A percentile compares a stretch with the other conserved stretches of the same genome.
Conservation (phyloP, 1,140 invertebrate species). For the Oncopodura yosiiana region DNA sequence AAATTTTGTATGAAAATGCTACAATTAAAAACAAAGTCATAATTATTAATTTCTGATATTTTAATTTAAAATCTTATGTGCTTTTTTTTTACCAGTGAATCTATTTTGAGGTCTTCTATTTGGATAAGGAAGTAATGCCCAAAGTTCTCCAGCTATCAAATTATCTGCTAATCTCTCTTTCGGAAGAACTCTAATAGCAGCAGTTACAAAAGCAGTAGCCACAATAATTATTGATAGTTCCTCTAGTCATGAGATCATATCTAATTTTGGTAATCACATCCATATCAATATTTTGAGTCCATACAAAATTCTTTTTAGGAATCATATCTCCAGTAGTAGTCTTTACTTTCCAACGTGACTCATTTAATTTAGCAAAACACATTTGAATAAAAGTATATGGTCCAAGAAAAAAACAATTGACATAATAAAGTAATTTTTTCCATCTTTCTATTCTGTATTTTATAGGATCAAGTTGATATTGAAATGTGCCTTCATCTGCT, state of each 20-base stretch:
- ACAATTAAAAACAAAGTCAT: too few species aligned
- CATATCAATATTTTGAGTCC: not conserved
- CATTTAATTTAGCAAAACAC: not conserved
- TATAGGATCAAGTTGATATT: not conserved
- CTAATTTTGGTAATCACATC: conserved; percentile 7
- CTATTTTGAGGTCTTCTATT: conserved; percentile 13
- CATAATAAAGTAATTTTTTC: conserved; percentile 9
- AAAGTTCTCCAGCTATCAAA: not conserved
- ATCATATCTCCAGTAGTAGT: not conserved
- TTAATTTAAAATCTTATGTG: too few species aligned
- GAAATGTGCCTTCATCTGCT: not conserved
- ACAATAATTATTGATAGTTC: conserved; percentile 4
- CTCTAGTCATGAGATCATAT: not conserved
- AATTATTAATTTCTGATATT: too few species aligned
- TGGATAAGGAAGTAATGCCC: conserved; percentile 9
- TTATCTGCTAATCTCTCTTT: not conserved
- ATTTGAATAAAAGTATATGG: not conserved
- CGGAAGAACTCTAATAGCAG: conserved; percentile 5
- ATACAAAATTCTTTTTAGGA: conserved; percentile 2
- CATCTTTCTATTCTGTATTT: conserved; percentile 1
- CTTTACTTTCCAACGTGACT: not conserved
- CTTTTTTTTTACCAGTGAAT: too few species aligned
- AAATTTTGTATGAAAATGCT: not conserved
- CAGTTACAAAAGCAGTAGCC: not conserved
- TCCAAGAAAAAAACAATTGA: not conserved